Conservation (phyloP, 1,140 invertebrate genomes). For the Magallana ariakensis region DNA sequence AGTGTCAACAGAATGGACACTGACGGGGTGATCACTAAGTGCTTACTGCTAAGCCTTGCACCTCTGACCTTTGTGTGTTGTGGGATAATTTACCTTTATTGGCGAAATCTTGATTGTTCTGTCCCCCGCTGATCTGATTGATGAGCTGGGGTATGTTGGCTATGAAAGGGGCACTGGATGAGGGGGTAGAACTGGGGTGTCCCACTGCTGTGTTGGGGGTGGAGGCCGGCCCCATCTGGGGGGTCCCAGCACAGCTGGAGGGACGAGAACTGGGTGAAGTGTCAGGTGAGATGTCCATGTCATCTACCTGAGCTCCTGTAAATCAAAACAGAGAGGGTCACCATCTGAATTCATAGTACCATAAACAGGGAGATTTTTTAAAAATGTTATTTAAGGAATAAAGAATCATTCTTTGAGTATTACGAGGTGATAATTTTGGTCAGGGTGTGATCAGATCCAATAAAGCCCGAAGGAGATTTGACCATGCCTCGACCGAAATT, state of each 20-base stretch:
- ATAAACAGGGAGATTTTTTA: no score
- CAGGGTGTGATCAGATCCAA: no score
- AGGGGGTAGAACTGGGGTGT: slow-evolving; percentile 22
- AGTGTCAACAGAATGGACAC: no score
- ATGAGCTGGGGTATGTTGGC: slow-evolving; percentile 59
- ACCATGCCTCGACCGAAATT: no score
- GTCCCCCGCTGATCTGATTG: slow-evolving; percentile 73
- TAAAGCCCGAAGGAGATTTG: no score
- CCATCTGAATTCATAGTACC: no score
- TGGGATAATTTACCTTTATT: slow-evolving; percentile 38
- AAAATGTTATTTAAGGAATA: no score
- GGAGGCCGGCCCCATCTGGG: slow-evolving; percentile 50
- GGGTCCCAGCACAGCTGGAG: slow-evolving; percentile 56
- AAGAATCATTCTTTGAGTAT: no score
- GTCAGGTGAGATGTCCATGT: slow-evolving; percentile 93
- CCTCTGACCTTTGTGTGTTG: no score
- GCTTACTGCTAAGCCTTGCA: no score
- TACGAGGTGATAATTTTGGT: no score
- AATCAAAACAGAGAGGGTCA: background rate
- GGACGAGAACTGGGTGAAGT: slow-evolving; percentile 78
- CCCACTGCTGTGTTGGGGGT: slow-evolving; percentile 43
- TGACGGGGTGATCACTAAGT: no score
- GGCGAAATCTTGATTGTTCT: slow-evolving; percentile 80
- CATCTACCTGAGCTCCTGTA: slow-evolving; percentile 79
- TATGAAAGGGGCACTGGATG: slow-evolving; percentile 45